Evolutionary conservation across 30 jellyfish, hydroid and myxozoan genomes (phyloP).

Genomic region (Sanderia malayensis): DNA sequence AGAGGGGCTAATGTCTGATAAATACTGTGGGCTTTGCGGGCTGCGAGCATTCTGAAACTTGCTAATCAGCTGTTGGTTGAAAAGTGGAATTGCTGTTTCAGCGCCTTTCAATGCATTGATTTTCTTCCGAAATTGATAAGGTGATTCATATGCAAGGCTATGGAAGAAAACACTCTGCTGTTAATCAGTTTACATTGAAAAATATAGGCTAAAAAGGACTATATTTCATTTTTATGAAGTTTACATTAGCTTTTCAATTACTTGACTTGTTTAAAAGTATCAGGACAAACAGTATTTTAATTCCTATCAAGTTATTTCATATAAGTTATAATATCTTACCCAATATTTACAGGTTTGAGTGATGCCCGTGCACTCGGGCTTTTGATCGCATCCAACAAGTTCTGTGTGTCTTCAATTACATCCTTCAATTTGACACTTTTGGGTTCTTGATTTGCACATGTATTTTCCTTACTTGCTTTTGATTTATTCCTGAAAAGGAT

Average conservation of each 20-base stretch:
- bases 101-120: conserved; percentile 8
- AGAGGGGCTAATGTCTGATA: conserved; percentile 64
- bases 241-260: no score
- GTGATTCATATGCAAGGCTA: conserved; percentile 27
- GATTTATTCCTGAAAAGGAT: not conserved
- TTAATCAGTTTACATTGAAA: no score
- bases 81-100: conserved; percentile 47
- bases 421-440: no score
- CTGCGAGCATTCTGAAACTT: conserved; percentile 84
- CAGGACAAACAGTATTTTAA: no score
- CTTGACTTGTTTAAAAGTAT: no score
- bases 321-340: conserved; percentile 14
- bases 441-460: not conserved
- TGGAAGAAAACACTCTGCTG: not conserved
- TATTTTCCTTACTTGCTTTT: not conserved
- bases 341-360: conserved; percentile 43
- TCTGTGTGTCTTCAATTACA: conserved; percentile 3
- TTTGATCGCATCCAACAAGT: conserved; percentile 38
- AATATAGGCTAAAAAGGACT: no score
- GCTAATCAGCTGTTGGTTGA: conserved; percentile 57
- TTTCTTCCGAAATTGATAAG: conserved; percentile 28
- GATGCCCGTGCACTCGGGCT: conserved; percentile 53
- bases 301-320: no score
- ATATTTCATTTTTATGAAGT: no score
- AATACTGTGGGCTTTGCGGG: conserved; percentile 35